phyloP scores from a whole-genome alignment of 1,140 invertebrate species.

The Drosophila fuyamai region DNA sequence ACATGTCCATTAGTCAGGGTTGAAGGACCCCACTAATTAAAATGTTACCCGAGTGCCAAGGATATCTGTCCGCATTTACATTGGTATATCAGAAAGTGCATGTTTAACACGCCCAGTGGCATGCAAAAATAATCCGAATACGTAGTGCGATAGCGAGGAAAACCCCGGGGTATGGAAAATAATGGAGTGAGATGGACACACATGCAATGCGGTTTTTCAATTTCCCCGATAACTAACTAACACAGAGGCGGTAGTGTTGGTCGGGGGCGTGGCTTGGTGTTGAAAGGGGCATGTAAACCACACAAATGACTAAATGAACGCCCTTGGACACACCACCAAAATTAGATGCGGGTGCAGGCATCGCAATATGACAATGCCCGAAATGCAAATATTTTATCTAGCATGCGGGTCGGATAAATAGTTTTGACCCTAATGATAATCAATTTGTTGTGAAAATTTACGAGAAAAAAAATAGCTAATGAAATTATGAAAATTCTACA shows the following conservation, averaged over 20 bases:
- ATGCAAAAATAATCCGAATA: conserved; percentile 54
- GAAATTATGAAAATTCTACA: conserved; percentile 20
- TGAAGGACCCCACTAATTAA: conserved; percentile 50
- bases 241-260: background rate
- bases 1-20: conserved; percentile 9
- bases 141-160: conserved; percentile 15
- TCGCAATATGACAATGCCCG: conserved; percentile 57
- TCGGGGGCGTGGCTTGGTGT: conserved; percentile 16
- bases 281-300: conserved; percentile 31
- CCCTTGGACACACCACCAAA: conserved; percentile 38
- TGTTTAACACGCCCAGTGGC: conserved; percentile 50
- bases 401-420: conserved; percentile 45
- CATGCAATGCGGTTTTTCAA: conserved; percentile 57
- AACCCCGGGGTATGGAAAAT: conserved; percentile 5
- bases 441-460: conserved; percentile 51
- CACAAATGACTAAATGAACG: conserved; percentile 68
- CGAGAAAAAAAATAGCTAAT: conserved; percentile 1
- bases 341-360: conserved; percentile 32
- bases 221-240: conserved; percentile 47
- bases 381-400: conserved; percentile 45
- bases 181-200: conserved; percentile 24
- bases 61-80: conserved; percentile 41
- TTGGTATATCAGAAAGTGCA: conserved; percentile 47
- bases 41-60: conserved; percentile 37
- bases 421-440: conserved; percentile 41